Base-by-base conservation (phyloP, 2,888 invertebrate genomes). In the Heliconius ismenius region DNA sequence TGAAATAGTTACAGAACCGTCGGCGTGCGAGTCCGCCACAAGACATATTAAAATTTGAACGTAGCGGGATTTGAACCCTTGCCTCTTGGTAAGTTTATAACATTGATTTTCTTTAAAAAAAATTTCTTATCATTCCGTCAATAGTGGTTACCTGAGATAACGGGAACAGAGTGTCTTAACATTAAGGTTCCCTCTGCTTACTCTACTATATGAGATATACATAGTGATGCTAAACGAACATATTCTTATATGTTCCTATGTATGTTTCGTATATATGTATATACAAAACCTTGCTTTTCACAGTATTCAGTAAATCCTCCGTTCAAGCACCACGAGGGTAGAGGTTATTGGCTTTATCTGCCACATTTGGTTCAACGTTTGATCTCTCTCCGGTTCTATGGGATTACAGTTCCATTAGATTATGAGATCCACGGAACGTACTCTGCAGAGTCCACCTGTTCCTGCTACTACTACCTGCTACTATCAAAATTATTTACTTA, bases 281-380 rank as follows among this genome's bases (percentile, higher is more conserved):
- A 28, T 15, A 26, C 26, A 6, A 26, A 62, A 62, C 26, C 26
- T 62, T 24, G 24, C 24, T 24, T 67, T 67, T 24, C 67, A 15
- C 15, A 24, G 15, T 39, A 24, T 43, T 67, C 39, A 43, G 67
- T 39, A 67, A 67, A 43, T 67, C 39, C 67, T 43, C 3, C 24
- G 67, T 18, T 39, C 6, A 67, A 43, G 39, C 24, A 18, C 67
- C n/a, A 24, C 21, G 3, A 24, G 24, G 67, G 39, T 18, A 67
- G n/a, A 67, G 7, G 9, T 65, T 65, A 65, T 65, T 65, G 65
- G 65, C 36, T 65, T 65, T 65, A 65, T 65, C 65, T 65, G 65
- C 24, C 39, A 67, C 24, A 43, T 43, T 67, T 67, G 24, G 67
- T 67, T 67, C 67, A 39, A 13, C 24, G 24, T 39, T 43, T 43